Percentiles rank a stretch among this genome's conserved stretches.
These are phyloP conservation scores for Lasioglossum lativentre DNA, from an alignment of 2,888 invertebrate species.

Conservation along the genomic window DNA sequence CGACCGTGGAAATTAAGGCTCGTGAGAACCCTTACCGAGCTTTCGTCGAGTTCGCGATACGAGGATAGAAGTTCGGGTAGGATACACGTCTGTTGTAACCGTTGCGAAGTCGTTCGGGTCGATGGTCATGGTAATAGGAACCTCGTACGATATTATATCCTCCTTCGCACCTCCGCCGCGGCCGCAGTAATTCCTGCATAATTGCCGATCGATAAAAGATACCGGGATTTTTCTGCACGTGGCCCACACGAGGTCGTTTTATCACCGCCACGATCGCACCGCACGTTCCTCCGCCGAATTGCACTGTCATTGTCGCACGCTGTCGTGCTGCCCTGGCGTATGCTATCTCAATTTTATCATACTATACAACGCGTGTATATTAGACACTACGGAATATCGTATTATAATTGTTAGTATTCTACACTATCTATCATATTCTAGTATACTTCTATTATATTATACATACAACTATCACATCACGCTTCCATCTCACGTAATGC, in stretches of 20 bases:
- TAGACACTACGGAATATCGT: neutral
- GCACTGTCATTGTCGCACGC: neutral
- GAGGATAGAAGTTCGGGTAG: neutral
- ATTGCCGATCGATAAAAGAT: neutral
- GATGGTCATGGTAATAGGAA: constrained; percentile 20
- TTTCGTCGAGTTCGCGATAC: constrained; percentile 6
- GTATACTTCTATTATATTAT: too few relatives aligned
- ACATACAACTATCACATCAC: too few relatives aligned
- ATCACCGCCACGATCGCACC: neutral
- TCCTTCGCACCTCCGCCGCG: neutral
- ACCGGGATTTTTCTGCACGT: neutral
- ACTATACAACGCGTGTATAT: neutral
- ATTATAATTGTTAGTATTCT: neutral
- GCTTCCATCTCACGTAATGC: too few relatives aligned
- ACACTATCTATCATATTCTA: neutral
- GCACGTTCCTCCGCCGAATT: neutral
- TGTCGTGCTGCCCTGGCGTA: neutral
- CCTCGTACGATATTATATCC: constrained; percentile 21
- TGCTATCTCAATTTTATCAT: neutral
- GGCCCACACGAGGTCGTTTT: neutral
- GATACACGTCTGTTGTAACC: neutral
- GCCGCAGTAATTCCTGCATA: constrained; percentile 19
- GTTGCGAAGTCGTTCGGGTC: constrained; percentile 13
- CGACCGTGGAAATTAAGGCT: neutral
- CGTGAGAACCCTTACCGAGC: neutral